Base-by-base conservation (phyloP, 2,888 invertebrate species). In the Ommatoiulus sabulosus region DNA sequence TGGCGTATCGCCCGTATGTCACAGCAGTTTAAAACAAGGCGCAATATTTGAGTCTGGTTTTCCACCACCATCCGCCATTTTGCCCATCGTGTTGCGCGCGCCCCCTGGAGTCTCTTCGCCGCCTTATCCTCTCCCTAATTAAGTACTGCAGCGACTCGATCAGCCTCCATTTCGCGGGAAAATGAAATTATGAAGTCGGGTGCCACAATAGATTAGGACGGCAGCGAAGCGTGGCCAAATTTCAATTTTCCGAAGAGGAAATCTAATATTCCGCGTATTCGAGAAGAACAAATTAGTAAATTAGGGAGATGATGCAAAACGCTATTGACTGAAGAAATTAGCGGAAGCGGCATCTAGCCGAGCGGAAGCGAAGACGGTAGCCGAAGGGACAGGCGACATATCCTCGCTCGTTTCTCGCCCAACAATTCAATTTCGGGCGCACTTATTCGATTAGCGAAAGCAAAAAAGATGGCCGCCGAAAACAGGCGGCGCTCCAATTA, bases 211-310 rank as follows among this genome's bases (percentile, higher is more conserved):
- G 57, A 63, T 63, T 63, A 63, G 57, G 57, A 63, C n/a, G 57
- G 57, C 57, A 63, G 57, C 57, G 57, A 63, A 63, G 57, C 57
- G 57, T 63, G n/a, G 57, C 57, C 57, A 15, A 63, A 63, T 63
- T 63, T 63, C 57, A 63, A 63, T 63, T 63, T 63, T 63, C 52
- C n/a, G 57, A 63, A 63, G 57, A 63, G 57, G 57, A 63, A 63
- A 63, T 63, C 57, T 63, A 63, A 63, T 63, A 63, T 63, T 63
- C 57, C 57, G n/a, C 57, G 57, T 63, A 63, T 63, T 63, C 57
- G 3, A 63, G 57, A 63, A 63, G 57, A 63, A 63, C 57, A 63
- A 63, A 63, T 63, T 63, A 63, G n/a, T n/a, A 63, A 63, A 63
- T 63, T 63, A 63, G 57, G 57, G 57, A 63, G 57, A 63, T 63